Evolutionary conservation across 2,797 vertebrate species (phyloP).

Genomic region (Trachurus trachurus): DNA sequence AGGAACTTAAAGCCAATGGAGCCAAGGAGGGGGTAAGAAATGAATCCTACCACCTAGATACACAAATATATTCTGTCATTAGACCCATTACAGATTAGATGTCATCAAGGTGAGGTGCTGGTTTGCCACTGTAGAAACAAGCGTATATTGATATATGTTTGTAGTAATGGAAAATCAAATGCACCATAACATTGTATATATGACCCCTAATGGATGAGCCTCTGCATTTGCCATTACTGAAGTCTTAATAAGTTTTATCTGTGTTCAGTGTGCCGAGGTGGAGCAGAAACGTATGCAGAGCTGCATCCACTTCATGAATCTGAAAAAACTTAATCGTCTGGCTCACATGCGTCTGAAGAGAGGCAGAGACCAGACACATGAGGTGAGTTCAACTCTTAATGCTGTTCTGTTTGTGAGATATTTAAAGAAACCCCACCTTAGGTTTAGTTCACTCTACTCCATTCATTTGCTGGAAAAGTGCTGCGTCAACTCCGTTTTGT

Average conservation of each 20-base stretch:
- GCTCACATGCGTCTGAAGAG: constrained; percentile 97
- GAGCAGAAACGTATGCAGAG: constrained; percentile 93
- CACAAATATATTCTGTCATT: background rate
- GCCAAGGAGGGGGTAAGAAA: constrained; percentile 92
- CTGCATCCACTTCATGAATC: constrained; percentile 96
- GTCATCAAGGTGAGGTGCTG: background rate
- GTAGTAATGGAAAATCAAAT: background rate
- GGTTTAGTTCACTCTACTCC: background rate
- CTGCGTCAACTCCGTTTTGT: constrained; percentile 34
- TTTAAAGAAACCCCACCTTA: background rate
- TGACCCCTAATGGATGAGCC: background rate
- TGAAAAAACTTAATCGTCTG: constrained; percentile 97
- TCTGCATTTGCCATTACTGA: background rate
- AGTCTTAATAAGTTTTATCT: constrained; percentile 23
- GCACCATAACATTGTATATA: background rate
- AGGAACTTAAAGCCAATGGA: constrained; percentile 94
- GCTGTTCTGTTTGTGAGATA: background rate
- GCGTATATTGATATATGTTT: background rate
- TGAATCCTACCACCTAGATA: background rate
- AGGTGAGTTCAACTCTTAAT: constrained; percentile 83
- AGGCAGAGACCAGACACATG: constrained; percentile 97
- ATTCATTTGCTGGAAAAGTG: constrained; percentile 36
- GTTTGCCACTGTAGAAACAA: background rate
- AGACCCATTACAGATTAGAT: background rate
- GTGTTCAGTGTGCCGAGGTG: constrained; percentile 88